Percentiles rank a stretch among this genome's conserved stretches.
Conservation (phyloP, 2,797 vertebrate species). For the Orientallactaga sibirica region DNA sequence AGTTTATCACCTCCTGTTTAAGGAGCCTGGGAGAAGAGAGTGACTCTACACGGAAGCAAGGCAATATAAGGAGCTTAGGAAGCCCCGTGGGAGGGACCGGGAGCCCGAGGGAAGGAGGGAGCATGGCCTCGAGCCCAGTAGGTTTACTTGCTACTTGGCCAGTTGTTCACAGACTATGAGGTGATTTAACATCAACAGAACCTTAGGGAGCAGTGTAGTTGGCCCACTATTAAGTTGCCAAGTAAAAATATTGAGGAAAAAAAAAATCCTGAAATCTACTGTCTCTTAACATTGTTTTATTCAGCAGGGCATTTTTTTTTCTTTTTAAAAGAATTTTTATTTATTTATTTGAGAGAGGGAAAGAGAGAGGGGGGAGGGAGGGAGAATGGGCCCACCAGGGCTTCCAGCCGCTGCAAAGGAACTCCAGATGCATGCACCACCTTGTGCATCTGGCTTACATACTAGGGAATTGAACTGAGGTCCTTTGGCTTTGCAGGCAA, state of each 20-base stretch:
- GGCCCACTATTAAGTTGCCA: not conserved
- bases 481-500: no score
- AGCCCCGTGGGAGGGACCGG: not conserved
- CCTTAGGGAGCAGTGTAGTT: not conserved
- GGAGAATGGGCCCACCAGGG: no score
- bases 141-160: not conserved
- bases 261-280: not conserved
- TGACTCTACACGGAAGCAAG: not conserved
- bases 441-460: no score
- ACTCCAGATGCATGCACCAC: no score
- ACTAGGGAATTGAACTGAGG: no score
- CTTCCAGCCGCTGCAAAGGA: no score
- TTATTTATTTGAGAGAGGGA: no score
- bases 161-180: not conserved
- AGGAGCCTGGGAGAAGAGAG: not conserved
- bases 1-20: not conserved
- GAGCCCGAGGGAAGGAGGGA: no score
- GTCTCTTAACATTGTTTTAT: not conserved
- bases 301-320: not conserved
- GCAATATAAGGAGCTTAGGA: not conserved
- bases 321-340: no score
- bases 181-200: not conserved
- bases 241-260: constrained; percentile 1
- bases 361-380: no score
- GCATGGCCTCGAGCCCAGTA: not conserved